A percentile compares a stretch with the other conserved stretches of the same genome.
Evolutionary conservation across 2,113 vertebrate genomes (phyloP).

Genomic region (Brachypodius melanocephalos): DNA sequence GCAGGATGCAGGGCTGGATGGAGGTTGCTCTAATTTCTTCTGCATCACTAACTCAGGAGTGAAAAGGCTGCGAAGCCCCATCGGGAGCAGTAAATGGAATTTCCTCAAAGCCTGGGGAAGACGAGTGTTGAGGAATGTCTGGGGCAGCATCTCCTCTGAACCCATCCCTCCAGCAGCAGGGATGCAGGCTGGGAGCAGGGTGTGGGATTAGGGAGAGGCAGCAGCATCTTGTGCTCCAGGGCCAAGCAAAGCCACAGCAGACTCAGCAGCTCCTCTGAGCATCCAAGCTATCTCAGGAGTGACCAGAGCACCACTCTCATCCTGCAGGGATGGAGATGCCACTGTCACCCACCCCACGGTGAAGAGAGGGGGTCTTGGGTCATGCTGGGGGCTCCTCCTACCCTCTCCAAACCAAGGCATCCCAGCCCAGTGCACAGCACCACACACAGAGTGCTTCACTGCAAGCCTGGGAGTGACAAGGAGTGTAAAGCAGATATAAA

Average conservation of each 20-base stretch:
- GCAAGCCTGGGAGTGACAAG: background rate
- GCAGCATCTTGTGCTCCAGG: background rate
- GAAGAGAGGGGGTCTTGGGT: background rate
- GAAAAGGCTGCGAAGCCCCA: background rate
- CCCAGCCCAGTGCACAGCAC: background rate
- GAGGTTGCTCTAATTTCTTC: background rate
- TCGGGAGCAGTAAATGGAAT: background rate
- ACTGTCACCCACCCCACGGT: background rate
- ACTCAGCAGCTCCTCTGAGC: background rate
- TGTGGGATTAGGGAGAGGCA: background rate
- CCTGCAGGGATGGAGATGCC: background rate
- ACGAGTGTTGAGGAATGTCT: background rate
- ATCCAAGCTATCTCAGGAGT: background rate
- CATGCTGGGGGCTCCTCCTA: background rate
- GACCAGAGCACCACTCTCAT: accelerated
- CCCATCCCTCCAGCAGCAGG: background rate
- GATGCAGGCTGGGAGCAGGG: background rate
- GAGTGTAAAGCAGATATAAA: slow-evolving; percentile 41
- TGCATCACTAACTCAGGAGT: background rate
- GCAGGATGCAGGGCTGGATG: background rate
- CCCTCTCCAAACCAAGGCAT: background rate
- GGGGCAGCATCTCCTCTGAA: background rate
- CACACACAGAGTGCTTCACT: background rate
- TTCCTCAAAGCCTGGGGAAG: background rate
- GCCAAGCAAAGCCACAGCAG: background rate